Evolutionary conservation across 2,888 invertebrate genomes (phyloP), one percentile per base, ranked within the genome.

Genomic region (Phrixothrix hirtus): DNA sequence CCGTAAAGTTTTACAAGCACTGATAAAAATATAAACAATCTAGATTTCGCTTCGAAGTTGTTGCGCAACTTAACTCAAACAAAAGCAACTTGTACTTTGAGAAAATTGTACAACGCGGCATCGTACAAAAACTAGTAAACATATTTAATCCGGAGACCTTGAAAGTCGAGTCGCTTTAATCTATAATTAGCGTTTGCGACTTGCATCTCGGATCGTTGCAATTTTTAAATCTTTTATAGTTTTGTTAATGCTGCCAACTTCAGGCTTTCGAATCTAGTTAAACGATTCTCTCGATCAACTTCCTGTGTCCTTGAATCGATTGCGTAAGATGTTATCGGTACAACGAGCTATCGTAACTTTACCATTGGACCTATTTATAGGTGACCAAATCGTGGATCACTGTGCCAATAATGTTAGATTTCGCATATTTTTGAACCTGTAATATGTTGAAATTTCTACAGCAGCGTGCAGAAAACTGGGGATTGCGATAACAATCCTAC

Each of bases 281-380:
- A n/a, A n/a, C n/a, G n/a, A n/a, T n/a, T n/a, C n/a, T n/a, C n/a
- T n/a, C n/a, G n/a, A 32, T 66, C 68, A 64, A 68, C 71, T 72
- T 72, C 71, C 71, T 69, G 70, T 70, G 71, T 60, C 72, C 72
- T 70, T 72, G 70, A 65, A 68, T 57, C 53, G 42, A 59, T 70
- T 72, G 67, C 70, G 68, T 70, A 72, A 71, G 66, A 50, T 57
- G 57, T 60, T 62, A 63, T 60, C 63, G 61, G 43, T 57, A 62
- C 60, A 59, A 60, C 64, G 60, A 59, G 48, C 55, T 60, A 5
- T 7, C 7, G 58, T 56, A 49, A 41, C 44, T 53, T 56, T 61
- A 58, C 56, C 61, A 58, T 58, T 59, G 59, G 58, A 55, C 54
- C 66, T 70, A 69, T 68, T 68, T 68, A 68, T 70, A 69, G 65